Evolutionary conservation across 2,797 vertebrate genomes (phyloP), one percentile per base, ranked within the genome.

Genomic region (Otolemur crassicaudatus): DNA sequence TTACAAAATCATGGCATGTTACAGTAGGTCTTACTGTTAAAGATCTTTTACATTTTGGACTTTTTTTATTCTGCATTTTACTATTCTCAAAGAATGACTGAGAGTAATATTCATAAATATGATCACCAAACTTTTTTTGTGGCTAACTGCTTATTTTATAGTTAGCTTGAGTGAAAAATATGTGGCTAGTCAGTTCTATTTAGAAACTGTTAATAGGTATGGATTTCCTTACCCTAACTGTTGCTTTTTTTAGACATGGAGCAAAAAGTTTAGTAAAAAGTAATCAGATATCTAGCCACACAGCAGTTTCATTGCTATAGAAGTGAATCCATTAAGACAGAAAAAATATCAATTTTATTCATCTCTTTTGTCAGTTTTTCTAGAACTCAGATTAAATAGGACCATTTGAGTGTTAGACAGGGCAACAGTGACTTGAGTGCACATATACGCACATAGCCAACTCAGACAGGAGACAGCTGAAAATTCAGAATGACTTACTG

Each of bases 301-400:
- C 14, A 67, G 46, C 34, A 91, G 23, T 70, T 65, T 82, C 22
- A 84, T 77, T 97, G 37, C 56, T 96, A 37, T 46, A 61, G 31
- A 83, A 73, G 6, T 82, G 4, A 76, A 84, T 77, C 46, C 11
- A 84, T 87, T 86, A 86, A 88, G 49, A 69, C 22, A 81, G 53
- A 79, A 96, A 96, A 91, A 92, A 77, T 90, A 80, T 29, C 19
- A 83, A 61, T 40, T 72, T 87, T 69, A 90, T 86, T 81, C 70
- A 23, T 73, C 5, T 80, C 65, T 90, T 90, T 86, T 5, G 37
- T 83, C 49, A 75, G 11, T 89, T 94, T 95, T 95, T 94, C 49
- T 76, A 82, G 76, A 61, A 70, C 43, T 46, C 49, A 90, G 17
- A 70, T 76, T 84, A 94, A 86, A 63, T 88, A 88, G 70, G 65